phyloP scores from a whole-genome alignment of 2,113 vertebrate species.

The Symphodus melops region DNA sequence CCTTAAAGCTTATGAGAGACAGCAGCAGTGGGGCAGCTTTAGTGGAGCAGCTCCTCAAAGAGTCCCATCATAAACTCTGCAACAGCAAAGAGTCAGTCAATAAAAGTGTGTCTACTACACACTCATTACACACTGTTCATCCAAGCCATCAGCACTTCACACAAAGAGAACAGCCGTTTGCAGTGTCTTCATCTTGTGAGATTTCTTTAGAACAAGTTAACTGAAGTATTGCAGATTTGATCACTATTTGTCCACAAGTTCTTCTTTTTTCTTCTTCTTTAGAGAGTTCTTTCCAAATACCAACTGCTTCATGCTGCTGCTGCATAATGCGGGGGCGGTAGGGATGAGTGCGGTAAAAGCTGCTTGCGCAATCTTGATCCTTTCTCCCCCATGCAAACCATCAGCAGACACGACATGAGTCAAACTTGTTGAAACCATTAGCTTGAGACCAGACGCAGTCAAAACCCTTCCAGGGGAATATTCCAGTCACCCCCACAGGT shows the following conservation, averaged over 20 bases:
- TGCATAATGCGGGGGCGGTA: constrained; percentile 39
- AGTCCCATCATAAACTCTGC: constrained; percentile 66
- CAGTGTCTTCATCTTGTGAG: not conserved
- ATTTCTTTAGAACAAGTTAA: constrained; percentile 6
- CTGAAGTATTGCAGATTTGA: constrained; percentile 16
- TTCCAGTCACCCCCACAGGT: not conserved
- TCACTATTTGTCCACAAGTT: constrained; percentile 15
- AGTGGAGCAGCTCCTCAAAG: constrained; percentile 44
- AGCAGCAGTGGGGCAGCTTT: constrained; percentile 59
- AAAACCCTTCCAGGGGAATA: not conserved
- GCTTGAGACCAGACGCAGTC: constrained; percentile 8
- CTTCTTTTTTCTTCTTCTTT: constrained; percentile 21
- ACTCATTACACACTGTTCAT: constrained; percentile 23
- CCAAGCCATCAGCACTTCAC: constrained; percentile 24
- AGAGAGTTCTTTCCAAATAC: constrained; percentile 35
- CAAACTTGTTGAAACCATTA: constrained; percentile 41
- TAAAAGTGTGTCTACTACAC: constrained; percentile 61
- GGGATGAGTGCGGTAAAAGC: constrained; percentile 14
- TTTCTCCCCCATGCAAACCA: constrained; percentile 14
- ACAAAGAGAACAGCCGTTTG: not conserved
- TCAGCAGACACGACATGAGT: constrained; percentile 45
- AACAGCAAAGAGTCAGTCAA: constrained; percentile 54
- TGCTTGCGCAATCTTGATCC: constrained; percentile 58
- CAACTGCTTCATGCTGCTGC: constrained; percentile 30
- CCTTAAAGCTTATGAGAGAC: constrained; percentile 64